Conservation (phyloP, 1,140 invertebrate species). For the Branchinecta lynchi region DNA sequence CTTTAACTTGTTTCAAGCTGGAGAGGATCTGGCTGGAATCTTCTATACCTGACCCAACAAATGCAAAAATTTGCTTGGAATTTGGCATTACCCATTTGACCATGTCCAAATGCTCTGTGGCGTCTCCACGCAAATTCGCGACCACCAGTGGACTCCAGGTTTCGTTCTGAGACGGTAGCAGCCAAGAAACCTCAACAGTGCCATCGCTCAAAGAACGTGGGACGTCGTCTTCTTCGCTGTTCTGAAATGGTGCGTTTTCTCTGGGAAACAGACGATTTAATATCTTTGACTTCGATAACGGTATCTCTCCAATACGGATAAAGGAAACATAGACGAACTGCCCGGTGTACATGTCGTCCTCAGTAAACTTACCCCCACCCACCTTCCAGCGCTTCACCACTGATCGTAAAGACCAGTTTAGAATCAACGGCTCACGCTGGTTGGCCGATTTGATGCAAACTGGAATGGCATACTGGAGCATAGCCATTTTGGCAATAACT, state of each 20-base stretch:
- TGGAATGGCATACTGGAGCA: not conserved
- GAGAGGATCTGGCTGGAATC: not conserved
- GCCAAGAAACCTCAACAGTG: not conserved
- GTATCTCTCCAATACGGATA: not conserved
- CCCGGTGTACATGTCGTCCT: not conserved
- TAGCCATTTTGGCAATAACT: not conserved
- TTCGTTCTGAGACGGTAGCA: not conserved
- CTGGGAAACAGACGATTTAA: not conserved
- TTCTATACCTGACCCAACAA: not conserved
- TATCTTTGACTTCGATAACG: not conserved
- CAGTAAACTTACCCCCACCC: not conserved
- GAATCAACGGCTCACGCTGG: not conserved
- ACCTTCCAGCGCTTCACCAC: not conserved
- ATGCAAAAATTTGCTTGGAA: not conserved
- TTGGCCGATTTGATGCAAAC: not conserved
- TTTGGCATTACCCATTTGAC: not conserved
- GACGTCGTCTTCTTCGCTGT: not conserved
- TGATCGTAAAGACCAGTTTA: not conserved
- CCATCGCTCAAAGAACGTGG: not conserved
- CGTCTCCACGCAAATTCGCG: not conserved
- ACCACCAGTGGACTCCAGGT: not conserved
- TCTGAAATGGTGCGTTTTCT: not conserved
- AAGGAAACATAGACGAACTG: not conserved
- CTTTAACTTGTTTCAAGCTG: not conserved
- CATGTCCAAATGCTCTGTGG: not conserved